Base-by-base conservation (phyloP, 2,113 vertebrate genomes). In the Poeciliopsis prolifica region DNA sequence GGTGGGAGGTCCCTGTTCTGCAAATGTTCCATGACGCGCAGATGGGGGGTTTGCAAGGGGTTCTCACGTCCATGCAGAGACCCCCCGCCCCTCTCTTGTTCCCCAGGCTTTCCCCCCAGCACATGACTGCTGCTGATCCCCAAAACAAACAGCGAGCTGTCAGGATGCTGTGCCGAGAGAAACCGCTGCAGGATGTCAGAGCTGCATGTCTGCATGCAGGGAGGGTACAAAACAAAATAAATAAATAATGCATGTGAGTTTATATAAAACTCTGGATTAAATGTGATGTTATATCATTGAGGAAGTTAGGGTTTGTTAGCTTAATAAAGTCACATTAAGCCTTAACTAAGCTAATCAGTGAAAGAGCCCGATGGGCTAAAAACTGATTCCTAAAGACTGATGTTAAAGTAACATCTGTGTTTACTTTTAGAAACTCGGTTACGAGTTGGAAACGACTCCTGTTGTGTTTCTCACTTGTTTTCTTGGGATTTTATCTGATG, bases 11-110 rank as follows among this genome's bases (percentile, higher is more conserved):
- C 72, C 86, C 87, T 79, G 65, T 67, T 80, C 89, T 77, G 91
- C 85, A 89, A 94, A 93, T 92, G 90, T 94, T 94, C 92, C 89
- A 92, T 94, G 91, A 94, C 90, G 90, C 90, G 74, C 84, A 72
- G 73, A 83, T 86, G 92, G 91, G 91, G 90, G 91, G 83, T 83
- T 86, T 66, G 69, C 75, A 87, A 85, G 90, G 91, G 91, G 88
- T 85, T 93, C 85, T 90, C 89, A 87, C 78, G 85, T 85, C 86
- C 86, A n/a, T 87, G 87, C 82, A 61, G 68, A 24, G 26, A 77
- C 72, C 77, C 79, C 64, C 75, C 69, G 68, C 61, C 29, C 28
- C 28, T 1, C 28, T 28, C 28, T 28, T 28, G n/a, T 35, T 4
- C 37, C 22, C n/a, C 74, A 82, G 89, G 84, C 86, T 77, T 68